A percentile compares a stretch with the other conserved stretches of the same genome.
phyloP scores from a whole-genome alignment of 1,140 invertebrate species.

The Patella vulgata region DNA sequence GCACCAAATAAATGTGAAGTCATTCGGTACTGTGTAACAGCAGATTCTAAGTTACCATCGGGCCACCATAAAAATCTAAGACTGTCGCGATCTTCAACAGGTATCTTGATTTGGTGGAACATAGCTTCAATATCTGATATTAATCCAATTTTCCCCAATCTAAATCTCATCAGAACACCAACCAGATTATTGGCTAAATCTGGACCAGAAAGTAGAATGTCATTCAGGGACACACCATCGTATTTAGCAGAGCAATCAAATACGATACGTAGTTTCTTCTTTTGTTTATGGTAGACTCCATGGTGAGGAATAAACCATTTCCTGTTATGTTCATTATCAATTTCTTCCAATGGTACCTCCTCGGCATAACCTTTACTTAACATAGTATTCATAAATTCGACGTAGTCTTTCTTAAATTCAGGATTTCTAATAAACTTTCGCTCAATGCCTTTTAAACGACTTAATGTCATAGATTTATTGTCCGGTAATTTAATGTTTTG shows the following conservation, averaged over 20 bases:
- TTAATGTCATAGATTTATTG: conserved; percentile 11
- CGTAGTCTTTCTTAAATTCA: conserved; percentile 12
- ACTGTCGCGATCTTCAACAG: conserved; percentile 12
- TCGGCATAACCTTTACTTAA: conserved; percentile 18
- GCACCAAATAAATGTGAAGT: conserved; percentile 25
- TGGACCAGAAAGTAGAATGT: no score
- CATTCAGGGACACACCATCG: conserved; percentile 4
- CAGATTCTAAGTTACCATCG: conserved; percentile 6
- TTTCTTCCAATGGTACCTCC: conserved; percentile 6
- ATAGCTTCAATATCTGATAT: conserved; percentile 24
- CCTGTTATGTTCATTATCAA: background rate
- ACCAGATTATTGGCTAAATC: conserved; percentile 27
- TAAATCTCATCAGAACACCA: conserved; percentile 25
- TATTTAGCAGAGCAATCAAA: conserved; percentile 27
- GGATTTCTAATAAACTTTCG: conserved; percentile 3
- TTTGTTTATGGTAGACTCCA: conserved; percentile 19
- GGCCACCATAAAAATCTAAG: conserved; percentile 25
- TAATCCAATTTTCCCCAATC: conserved; percentile 5
- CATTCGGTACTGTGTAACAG: conserved; percentile 16
- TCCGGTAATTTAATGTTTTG: conserved; percentile 10
- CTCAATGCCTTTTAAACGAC: conserved; percentile 11
- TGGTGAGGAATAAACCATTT: conserved; percentile 34
- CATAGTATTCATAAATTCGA: conserved; percentile 9
- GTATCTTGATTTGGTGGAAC: conserved; percentile 21
- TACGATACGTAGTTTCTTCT: conserved; percentile 24